Conservation (phyloP, 2,113 vertebrate species). For the Chloropsis hardwickii region DNA sequence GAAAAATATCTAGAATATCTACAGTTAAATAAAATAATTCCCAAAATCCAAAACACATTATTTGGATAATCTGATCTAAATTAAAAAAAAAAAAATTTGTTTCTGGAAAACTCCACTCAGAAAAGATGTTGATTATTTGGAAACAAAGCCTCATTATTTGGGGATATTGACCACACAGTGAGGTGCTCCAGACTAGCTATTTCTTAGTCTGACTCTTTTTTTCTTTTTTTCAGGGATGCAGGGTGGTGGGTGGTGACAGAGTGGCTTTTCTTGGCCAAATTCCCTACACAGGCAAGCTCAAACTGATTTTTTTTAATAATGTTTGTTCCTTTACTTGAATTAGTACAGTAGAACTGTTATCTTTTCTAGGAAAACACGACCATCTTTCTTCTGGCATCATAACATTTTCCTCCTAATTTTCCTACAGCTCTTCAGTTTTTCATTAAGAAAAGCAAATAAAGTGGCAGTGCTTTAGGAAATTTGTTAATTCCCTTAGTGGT, state of each 20-base stretch:
- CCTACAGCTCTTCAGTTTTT: background rate
- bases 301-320: background rate
- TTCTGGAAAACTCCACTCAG: background rate
- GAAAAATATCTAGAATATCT: background rate
- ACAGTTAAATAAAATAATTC: background rate
- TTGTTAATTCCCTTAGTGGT: background rate
- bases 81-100: background rate
- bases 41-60: background rate
- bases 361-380: background rate
- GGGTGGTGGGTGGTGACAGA: background rate
- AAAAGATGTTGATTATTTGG: background rate
- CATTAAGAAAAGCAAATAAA: conserved; percentile 13
- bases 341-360: background rate
- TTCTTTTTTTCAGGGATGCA: background rate
- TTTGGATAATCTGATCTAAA: background rate
- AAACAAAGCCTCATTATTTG: background rate
- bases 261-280: background rate
- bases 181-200: background rate
- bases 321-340: background rate
- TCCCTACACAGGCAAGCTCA: background rate
- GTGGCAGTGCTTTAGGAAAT: background rate
- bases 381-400: background rate
- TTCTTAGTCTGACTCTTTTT: background rate
- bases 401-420: background rate
- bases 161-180: background rate